Conservation (phyloP, 2,797 vertebrate species). For the Octomys mimax region DNA sequence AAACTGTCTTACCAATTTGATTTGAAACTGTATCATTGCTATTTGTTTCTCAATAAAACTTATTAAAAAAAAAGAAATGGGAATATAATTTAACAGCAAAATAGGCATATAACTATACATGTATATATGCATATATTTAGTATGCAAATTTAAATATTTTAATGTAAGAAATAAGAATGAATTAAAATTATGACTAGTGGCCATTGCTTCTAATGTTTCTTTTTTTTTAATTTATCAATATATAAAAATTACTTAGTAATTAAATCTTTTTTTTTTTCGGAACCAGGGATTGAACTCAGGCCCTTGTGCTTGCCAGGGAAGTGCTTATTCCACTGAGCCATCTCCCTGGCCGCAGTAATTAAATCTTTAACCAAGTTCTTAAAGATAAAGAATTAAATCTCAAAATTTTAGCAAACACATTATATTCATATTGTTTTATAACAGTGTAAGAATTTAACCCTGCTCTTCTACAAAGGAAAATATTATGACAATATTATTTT, state of each 20-base stretch:
- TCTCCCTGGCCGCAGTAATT: no score
- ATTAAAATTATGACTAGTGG: neutral
- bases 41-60: no score
- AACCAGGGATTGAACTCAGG: no score
- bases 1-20: no score
- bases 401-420: neutral
- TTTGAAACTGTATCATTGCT: no score
- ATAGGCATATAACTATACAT: neutral
- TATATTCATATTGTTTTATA: slow-evolving; percentile 29
- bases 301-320: no score
- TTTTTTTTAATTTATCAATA: neutral
- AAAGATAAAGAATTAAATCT: neutral
- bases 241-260: neutral
- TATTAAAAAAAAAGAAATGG: no score
- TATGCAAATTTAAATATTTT: neutral
- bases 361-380: neutral
- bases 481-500: slow-evolving; percentile 56
- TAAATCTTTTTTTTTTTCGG: neutral
- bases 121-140: neutral
- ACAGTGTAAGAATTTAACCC: neutral
- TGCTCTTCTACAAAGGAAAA: slow-evolving; percentile 28
- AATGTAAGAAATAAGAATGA: neutral
- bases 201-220: neutral
- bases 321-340: no score
- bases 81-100: neutral